Evolutionary conservation across 2,888 invertebrate genomes (phyloP).

Genomic region (Kuschelorhynchus macadamiae): DNA sequence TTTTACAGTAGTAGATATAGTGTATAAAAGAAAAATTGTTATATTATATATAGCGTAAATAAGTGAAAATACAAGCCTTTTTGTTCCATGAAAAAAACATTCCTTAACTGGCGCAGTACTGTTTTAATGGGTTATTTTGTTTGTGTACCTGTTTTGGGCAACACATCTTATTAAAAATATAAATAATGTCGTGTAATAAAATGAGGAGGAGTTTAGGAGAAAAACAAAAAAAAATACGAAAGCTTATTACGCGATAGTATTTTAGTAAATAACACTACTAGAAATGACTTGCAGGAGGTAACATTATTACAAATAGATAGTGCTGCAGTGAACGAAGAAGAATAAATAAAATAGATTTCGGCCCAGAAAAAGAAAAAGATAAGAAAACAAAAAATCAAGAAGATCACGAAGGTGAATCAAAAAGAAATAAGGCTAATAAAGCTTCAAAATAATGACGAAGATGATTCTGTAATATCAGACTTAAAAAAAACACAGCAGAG

Average conservation of each 20-base stretch:
- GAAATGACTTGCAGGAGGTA: constrained; percentile 1
- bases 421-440: constrained; percentile 2
- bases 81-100: too few relatives aligned
- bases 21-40: too few relatives aligned
- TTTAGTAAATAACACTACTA: not conserved
- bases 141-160: too few relatives aligned
- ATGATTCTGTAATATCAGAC: not conserved
- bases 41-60: too few relatives aligned
- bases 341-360: constrained; percentile 3
- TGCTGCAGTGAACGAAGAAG: not conserved
- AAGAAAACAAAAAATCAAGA: too few relatives aligned
- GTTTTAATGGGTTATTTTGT: too few relatives aligned
- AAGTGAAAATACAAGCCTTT: too few relatives aligned
- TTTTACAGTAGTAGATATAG: too few relatives aligned
- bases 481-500: too few relatives aligned
- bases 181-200: not conserved
- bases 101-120: too few relatives aligned
- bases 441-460: not conserved
- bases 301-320: not conserved
- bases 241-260: not conserved
- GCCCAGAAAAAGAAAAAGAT: not conserved
- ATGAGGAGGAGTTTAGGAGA: not conserved
- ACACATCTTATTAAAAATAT: too few relatives aligned
- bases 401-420: not conserved
- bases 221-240: not conserved